These are phyloP conservation scores for Drosophila recens DNA, from an alignment of 2,888 invertebrate species.

Conservation along the genomic window DNA sequence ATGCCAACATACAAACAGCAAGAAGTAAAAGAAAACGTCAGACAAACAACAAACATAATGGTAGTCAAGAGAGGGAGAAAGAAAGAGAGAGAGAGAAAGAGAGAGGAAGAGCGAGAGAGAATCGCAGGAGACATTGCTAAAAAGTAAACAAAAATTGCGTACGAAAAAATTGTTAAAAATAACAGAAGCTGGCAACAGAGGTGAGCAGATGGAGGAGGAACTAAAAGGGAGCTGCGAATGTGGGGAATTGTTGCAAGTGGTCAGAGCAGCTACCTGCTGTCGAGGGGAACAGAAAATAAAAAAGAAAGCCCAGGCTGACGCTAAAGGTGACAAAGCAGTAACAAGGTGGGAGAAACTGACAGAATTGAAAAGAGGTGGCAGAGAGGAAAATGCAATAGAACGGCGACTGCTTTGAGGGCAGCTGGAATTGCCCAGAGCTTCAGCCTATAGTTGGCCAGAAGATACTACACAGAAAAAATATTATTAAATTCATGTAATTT, in stretches of 20 bases:
- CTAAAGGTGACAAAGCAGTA: slow-evolving; percentile 50
- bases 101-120: neutral
- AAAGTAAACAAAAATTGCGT: slow-evolving; percentile 54
- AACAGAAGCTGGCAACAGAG: slow-evolving; percentile 44
- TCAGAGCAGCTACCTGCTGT: neutral
- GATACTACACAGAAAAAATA: neutral
- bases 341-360: slow-evolving; percentile 13
- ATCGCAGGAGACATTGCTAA: slow-evolving; percentile 30
- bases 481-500: too few relatives aligned
- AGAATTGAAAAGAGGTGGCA: neutral
- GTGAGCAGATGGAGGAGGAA: neutral
- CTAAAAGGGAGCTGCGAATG: neutral
- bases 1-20: slow-evolving; percentile 55
- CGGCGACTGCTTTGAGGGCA: neutral
- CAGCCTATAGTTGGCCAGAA: neutral
- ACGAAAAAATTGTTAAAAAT: slow-evolving; percentile 66
- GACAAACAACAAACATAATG: slow-evolving; percentile 71
- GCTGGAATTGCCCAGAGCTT: neutral
- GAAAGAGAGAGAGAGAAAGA: neutral
- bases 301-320: slow-evolving; percentile 1
- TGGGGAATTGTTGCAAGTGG: slow-evolving; percentile 1
- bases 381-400: neutral
- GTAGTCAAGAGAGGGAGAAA: slow-evolving; percentile 19
- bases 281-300: slow-evolving; percentile 8
- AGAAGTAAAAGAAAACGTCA: slow-evolving; percentile 60